phyloP scores from a whole-genome alignment of 2,888 invertebrate genomes.

The Anaspis maculata region DNA sequence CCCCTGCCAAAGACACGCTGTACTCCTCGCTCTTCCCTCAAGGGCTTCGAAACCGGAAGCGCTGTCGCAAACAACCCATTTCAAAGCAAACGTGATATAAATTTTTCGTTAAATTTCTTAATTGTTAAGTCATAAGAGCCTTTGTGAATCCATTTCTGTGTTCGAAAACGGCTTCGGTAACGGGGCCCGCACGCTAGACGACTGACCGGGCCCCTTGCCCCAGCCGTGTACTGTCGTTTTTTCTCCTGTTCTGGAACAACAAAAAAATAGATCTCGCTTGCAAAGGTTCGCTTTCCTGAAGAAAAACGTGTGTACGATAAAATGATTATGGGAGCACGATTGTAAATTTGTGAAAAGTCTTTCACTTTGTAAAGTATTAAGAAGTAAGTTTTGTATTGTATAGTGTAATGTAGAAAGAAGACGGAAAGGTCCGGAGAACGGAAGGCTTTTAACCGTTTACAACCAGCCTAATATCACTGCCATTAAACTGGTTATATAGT shows the following conservation, averaged over 20 bases:
- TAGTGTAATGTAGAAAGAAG: conserved; percentile 28
- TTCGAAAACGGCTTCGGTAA: no score
- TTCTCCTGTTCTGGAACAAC: no score
- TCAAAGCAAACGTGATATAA: conserved; percentile 31
- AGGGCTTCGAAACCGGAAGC: conserved; percentile 24
- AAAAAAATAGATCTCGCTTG: conserved; percentile 24
- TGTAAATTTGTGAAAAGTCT: conserved; percentile 32
- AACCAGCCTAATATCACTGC: conserved; percentile 37
- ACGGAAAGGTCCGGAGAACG: no score
- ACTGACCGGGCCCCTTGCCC: no score
- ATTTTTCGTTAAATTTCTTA: conserved; percentile 22
- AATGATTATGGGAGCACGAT: conserved; percentile 18
- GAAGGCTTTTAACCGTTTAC: conserved; percentile 30
- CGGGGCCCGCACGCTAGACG: no score
- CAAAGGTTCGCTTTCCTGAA: conserved; percentile 26
- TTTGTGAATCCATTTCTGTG: conserved; percentile 21
- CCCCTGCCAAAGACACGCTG: conserved; percentile 45
- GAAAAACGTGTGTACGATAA: no score
- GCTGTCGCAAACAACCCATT: conserved; percentile 36
- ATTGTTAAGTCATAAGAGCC: conserved; percentile 22
- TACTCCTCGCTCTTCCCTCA: conserved; percentile 47
- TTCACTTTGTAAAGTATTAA: conserved; percentile 37
- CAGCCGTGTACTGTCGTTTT: no score
- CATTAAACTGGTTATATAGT: conserved; percentile 32
- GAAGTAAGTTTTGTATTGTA: conserved; percentile 37